Base-by-base conservation (phyloP, 1,140 invertebrate species). In the Drosophila oshimai region DNA sequence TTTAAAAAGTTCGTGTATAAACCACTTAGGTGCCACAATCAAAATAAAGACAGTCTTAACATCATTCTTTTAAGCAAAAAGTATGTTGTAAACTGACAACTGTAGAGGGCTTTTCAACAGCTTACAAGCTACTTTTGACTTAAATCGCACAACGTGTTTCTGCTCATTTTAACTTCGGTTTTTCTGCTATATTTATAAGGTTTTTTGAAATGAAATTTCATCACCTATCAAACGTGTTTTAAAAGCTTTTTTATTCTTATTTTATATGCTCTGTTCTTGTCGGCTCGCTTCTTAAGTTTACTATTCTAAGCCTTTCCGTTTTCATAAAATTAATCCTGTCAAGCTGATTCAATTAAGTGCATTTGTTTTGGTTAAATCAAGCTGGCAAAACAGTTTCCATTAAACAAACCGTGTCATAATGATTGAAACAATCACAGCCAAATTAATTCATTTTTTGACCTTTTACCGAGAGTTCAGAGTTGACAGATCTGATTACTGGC, bases 401-500 rank as follows among this genome's bases (percentile, higher is more conserved):
- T 18, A 61, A 41, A n/a, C n/a, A n/a, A 41, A 26, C 33, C 13
- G 13, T 3, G 46, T 50, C 36, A 36, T 20, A 3, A 26, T 17
- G 20, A 37, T 20, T 42, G 29, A 18, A 18, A 42, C 28, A 60
- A 42, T 62, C 29, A 33, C 12, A 44, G 33, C 42, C 54, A 45
- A 62, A 62, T 60, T 26, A 57, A 62, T 62, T 62, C 37, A 42
- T 44, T 26, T 26, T 44, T 60, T 41, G 58, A 22, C 53, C 20
- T 26, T 20, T 62, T 53, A 26, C 54, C 54, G 4, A 34, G 31
- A 55, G 47, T 36, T 3, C 47, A 26, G n/a, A 34, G 9, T 58
- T 26, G 24, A 15, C 26, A 53, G 26, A 42, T 58, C 58, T 60
- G 58, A 62, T 62, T 62, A 62, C 58, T 20, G 53, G 53, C 58